Evolutionary conservation across 2,888 invertebrate species (phyloP).

Genomic region (Drosophila paramelanica): DNA sequence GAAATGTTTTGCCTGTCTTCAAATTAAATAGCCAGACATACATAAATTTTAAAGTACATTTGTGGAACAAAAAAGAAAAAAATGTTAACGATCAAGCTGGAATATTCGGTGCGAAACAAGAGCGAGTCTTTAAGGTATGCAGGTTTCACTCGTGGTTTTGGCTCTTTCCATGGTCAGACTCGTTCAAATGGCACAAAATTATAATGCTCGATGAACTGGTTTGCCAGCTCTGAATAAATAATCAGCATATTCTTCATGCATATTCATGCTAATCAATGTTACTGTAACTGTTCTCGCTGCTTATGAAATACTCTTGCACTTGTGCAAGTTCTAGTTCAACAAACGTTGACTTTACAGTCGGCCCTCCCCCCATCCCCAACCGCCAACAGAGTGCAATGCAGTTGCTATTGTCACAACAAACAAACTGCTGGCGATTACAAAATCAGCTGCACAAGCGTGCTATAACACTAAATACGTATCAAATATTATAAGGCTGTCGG

Average conservation of each 20-base stretch:
- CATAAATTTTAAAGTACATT: constrained; percentile 2
- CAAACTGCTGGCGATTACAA: constrained; percentile 33
- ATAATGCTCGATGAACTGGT: constrained; percentile 37
- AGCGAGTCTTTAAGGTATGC: constrained; percentile 3
- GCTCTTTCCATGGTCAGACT: constrained; percentile 15
- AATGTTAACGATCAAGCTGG: not conserved
- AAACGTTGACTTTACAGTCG: constrained; percentile 22
- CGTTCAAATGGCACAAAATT: constrained; percentile 22
- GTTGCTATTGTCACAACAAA: constrained; percentile 19
- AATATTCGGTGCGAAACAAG: constrained; percentile 2
- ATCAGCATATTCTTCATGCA: constrained; percentile 11
- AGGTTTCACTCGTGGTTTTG: constrained; percentile 18
- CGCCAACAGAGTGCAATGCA: constrained; percentile 7
- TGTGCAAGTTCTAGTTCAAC: constrained; percentile 29
- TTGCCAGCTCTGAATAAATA: constrained; percentile 21
- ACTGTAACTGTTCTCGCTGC: constrained; percentile 1
- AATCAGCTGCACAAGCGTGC: constrained; percentile 50
- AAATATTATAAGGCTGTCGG: constrained; percentile 7
- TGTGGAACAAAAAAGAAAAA: not conserved
- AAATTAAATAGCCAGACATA: constrained; percentile 7
- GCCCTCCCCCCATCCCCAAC: constrained; percentile 3
- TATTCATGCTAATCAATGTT: constrained; percentile 13
- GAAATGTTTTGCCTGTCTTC: constrained; percentile 38
- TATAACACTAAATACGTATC: constrained; percentile 5
- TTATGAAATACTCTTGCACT: constrained; percentile 16